phyloP scores from a whole-genome alignment of 1,140 invertebrate genomes.

The Hesperophylax magnus region DNA sequence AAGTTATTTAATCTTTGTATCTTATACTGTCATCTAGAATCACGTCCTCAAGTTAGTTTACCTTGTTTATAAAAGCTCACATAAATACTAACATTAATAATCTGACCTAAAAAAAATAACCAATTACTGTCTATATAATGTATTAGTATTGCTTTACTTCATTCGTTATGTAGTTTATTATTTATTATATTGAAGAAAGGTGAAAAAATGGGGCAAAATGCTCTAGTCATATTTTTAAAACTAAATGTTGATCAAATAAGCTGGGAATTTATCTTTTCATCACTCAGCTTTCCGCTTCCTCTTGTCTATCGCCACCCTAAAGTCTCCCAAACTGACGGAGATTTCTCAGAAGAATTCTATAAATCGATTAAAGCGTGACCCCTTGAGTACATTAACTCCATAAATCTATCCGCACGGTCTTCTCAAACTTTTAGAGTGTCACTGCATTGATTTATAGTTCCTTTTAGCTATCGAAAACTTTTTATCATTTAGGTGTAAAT shows the following conservation, averaged over 20 bases:
- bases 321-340: not conserved
- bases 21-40: no score
- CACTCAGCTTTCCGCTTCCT: not conserved
- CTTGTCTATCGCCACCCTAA: not conserved
- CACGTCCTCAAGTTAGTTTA: no score
- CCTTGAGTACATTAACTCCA: conserved; percentile 46
- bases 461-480: conserved; percentile 55
- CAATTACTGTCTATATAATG: no score
- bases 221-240: not conserved
- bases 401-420: conserved; percentile 51
- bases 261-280: conserved; percentile 7
- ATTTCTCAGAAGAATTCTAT: conserved; percentile 39
- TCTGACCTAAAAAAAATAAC: no score
- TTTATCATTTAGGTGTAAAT: conserved; percentile 52
- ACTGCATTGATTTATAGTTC: conserved; percentile 55
- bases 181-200: not conserved
- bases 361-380: conserved; percentile 53
- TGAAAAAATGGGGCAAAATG: not conserved
- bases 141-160: not conserved
- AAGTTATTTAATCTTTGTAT: no score
- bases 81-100: no score
- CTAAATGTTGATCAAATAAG: not conserved
- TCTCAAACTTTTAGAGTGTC: conserved; percentile 48
- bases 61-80: no score
- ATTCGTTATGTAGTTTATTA: not conserved